Evolutionary conservation across 2,888 invertebrate species (phyloP).

Genomic region (Lepidochrysops patricia): DNA sequence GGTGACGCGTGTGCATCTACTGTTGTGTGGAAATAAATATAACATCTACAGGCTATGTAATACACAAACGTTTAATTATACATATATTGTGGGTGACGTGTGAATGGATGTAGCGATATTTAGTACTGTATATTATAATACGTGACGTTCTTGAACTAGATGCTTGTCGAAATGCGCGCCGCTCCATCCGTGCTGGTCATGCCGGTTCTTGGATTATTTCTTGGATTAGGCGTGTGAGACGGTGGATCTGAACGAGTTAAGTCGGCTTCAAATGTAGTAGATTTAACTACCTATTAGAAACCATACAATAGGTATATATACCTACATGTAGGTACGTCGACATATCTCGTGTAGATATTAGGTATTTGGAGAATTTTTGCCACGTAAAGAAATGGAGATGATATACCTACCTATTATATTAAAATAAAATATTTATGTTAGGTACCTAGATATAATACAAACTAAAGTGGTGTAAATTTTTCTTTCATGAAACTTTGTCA

Average conservation of each 20-base stretch:
- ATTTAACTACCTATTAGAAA: too few relatives aligned
- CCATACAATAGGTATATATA: too few relatives aligned
- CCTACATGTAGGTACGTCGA: too few relatives aligned
- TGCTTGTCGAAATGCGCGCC: not conserved
- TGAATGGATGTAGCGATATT: not conserved
- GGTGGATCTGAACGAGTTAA: not conserved
- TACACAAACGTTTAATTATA: not conserved
- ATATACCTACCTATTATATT: too few relatives aligned
- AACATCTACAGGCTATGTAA: too few relatives aligned
- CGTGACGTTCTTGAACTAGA: constrained; percentile 1
- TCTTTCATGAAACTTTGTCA: too few relatives aligned
- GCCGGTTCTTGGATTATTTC: not conserved
- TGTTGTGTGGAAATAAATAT: constrained; percentile 2
- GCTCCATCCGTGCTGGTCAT: not conserved
- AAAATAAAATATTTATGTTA: too few relatives aligned
- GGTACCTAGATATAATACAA: too few relatives aligned
- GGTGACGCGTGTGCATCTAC: not conserved
- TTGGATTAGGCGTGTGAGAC: not conserved
- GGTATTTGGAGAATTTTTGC: too few relatives aligned
- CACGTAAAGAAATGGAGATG: too few relatives aligned
- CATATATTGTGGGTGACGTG: not conserved
- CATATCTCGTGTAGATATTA: too few relatives aligned
- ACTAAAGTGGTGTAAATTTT: too few relatives aligned
- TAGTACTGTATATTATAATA: not conserved
- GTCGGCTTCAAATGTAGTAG: not conserved